These are phyloP conservation scores for Lasiommata megera DNA, from an alignment of 2,888 invertebrate species.

Conservation along the genomic window DNA sequence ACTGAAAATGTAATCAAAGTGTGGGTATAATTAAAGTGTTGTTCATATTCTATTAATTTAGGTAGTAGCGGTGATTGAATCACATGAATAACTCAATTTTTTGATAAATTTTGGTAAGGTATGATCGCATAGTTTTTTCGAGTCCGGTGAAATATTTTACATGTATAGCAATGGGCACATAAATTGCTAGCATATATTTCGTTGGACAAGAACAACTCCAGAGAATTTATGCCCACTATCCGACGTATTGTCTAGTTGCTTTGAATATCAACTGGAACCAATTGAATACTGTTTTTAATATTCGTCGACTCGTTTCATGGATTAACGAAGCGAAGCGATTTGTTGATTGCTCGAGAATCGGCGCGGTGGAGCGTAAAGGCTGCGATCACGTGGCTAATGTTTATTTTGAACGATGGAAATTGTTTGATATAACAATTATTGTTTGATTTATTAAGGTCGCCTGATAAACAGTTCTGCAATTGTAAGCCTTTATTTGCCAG, in stretches of 20 bases:
- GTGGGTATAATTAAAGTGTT: too few species aligned
- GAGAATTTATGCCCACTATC: too few species aligned
- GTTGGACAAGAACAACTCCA: too few species aligned
- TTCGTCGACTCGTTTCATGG: slow-evolving; percentile 16
- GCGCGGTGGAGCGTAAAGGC: slow-evolving; percentile 25
- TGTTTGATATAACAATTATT: background rate
- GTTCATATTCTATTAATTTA: too few species aligned
- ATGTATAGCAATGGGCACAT: background rate
- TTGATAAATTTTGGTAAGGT: too few species aligned
- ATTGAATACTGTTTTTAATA: slow-evolving; percentile 16
- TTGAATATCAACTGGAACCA: slow-evolving; percentile 11
- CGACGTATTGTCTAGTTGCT: background rate
- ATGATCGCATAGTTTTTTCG: too few species aligned
- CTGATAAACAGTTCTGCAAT: background rate
- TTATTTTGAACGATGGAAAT: slow-evolving; percentile 8
- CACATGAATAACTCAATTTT: too few species aligned
- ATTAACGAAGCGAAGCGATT: slow-evolving; percentile 29
- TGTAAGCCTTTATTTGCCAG: background rate
- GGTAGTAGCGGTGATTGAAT: too few species aligned
- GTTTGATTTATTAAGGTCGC: background rate
- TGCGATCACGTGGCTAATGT: slow-evolving; percentile 19
- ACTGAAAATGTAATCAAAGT: too few species aligned
- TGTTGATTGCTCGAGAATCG: slow-evolving; percentile 17
- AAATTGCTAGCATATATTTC: background rate
- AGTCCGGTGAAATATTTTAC: too few species aligned